Conservation (phyloP, 23 tunicate genomes). For the Trididemnum miniatum region DNA sequence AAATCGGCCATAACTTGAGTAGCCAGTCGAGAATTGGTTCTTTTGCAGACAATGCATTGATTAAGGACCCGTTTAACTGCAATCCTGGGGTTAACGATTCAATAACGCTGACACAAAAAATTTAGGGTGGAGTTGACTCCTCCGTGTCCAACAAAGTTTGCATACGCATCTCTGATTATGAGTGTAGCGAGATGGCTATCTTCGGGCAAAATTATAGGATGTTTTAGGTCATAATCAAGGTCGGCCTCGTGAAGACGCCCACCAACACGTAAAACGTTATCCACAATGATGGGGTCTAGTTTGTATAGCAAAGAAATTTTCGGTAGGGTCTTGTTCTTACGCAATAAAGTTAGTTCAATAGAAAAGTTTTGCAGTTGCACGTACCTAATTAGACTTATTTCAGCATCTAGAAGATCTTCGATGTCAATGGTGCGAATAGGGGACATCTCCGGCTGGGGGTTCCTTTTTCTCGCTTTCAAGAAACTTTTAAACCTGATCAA, state of each 20-base stretch:
- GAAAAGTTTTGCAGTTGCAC: constrained; percentile 1
- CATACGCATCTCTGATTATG: background rate
- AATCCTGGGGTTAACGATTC: background rate
- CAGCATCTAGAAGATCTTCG: background rate
- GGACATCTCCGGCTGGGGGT: no score
- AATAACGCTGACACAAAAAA: background rate
- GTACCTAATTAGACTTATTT: background rate
- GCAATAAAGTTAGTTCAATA: background rate
- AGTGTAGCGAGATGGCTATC: background rate
- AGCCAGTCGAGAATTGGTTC: no score
- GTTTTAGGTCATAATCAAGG: background rate
- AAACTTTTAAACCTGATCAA: background rate
- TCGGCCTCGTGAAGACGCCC: background rate
- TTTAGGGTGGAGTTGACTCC: constrained; percentile 17
- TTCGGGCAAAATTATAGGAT: background rate
- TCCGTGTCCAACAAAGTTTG: background rate
- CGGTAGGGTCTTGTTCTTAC: no score
- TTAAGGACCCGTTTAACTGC: no score
- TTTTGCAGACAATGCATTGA: no score
- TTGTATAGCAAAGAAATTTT: background rate
- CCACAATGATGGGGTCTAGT: background rate
- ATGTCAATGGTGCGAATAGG: background rate
- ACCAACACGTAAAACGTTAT: background rate
- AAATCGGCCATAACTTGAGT: no score
- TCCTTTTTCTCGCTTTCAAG: background rate